phyloP scores from a whole-genome alignment of 2,113 vertebrate genomes.

The Microcebus murinus region DNA sequence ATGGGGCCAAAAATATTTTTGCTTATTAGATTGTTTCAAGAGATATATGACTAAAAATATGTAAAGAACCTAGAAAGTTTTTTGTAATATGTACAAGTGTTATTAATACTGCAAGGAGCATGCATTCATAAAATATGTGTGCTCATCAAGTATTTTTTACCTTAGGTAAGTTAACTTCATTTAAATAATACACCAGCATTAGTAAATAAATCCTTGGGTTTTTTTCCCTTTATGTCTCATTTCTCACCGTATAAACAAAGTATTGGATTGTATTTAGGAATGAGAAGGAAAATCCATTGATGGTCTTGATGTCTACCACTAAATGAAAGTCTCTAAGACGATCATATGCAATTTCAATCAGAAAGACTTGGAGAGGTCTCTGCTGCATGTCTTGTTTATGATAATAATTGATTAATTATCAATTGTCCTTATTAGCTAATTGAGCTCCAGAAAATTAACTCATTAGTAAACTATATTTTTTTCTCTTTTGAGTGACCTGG shows the following conservation, averaged over 20 bases:
- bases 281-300: background rate
- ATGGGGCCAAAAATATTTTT: background rate
- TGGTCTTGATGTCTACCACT: background rate
- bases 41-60: background rate
- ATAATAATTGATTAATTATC: background rate
- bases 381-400: background rate
- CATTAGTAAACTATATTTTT: background rate
- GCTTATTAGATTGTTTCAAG: background rate
- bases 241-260: slow-evolving; percentile 6
- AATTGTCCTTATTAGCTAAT: background rate
- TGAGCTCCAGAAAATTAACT: background rate
- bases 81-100: background rate
- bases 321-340: background rate
- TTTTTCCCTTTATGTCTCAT: background rate
- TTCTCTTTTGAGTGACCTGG: slow-evolving; percentile 5
- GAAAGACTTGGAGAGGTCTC: background rate
- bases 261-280: background rate
- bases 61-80: background rate
- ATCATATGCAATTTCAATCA: background rate
- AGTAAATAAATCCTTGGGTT: background rate
- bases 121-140: background rate
- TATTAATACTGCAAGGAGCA: background rate
- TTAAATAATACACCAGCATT: background rate
- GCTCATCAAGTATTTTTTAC: background rate
- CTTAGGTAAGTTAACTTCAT: background rate